phyloP scores from a whole-genome alignment of 2,888 invertebrate genomes.

The Heliconius cydno region DNA sequence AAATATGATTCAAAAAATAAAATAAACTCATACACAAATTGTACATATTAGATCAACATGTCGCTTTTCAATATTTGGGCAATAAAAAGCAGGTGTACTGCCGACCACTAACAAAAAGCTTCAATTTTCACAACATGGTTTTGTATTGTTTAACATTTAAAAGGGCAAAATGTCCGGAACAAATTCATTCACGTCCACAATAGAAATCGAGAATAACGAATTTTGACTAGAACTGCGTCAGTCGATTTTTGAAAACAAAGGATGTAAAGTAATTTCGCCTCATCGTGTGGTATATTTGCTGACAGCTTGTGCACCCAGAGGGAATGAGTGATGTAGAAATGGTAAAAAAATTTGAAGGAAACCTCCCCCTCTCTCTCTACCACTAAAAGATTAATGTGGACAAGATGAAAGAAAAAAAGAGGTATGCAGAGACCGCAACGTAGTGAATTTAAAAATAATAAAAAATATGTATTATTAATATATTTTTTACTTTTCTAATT shows the following conservation, averaged over 20 bases:
- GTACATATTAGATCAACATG: conserved; percentile 26
- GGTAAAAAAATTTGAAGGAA: no score
- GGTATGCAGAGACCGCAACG: no score
- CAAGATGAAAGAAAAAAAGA: no score
- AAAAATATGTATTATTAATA: no score
- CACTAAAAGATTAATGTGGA: no score
- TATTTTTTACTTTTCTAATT: no score
- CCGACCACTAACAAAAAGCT: conserved; percentile 43
- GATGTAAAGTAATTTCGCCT: neutral
- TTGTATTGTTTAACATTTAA: conserved; percentile 49
- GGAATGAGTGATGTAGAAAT: no score
- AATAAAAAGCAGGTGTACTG: conserved; percentile 46
- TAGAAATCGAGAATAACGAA: conserved; percentile 39
- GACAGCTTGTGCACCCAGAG: neutral
- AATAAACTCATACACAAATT: conserved; percentile 6
- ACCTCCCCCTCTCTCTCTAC: no score
- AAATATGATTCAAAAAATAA: conserved; percentile 12
- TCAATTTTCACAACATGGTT: conserved; percentile 45
- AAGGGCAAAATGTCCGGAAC: conserved; percentile 48
- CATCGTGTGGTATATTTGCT: neutral
- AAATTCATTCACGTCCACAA: conserved; percentile 50
- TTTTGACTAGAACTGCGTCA: conserved; percentile 6
- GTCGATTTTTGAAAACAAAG: conserved; percentile 9
- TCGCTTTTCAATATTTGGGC: conserved; percentile 46
- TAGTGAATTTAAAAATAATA: no score